Evolutionary conservation across 2,888 invertebrate genomes (phyloP), one percentile per base, ranked within the genome.

Genomic region (Scaptodrosophila latifasciaeformis): DNA sequence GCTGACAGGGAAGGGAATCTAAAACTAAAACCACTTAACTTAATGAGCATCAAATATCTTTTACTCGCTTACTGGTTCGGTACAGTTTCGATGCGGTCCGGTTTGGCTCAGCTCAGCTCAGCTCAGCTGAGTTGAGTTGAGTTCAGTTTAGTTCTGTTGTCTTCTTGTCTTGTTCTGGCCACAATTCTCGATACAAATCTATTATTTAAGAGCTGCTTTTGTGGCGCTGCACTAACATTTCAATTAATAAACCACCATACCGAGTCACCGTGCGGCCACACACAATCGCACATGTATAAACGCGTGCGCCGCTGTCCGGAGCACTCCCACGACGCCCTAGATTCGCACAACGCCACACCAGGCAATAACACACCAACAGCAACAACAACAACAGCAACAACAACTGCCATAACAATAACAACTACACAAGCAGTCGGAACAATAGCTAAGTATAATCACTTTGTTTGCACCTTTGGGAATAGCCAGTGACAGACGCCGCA

Each of bases 31-130:
- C 78, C 83, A 82, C 82, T 82, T 82, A 81, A 82, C 75, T 82
- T 83, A 82, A 83, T 82, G 82, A 82, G 82, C 82, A 82, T 83
- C 82, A 82, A 82, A 83, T 82, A 82, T 82, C 76, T 64, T 54
- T 58, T 57, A 59, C 61, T 66, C 65, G 29, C 43, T n/a, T n/a
- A n/a, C n/a, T n/a, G n/a, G n/a, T n/a, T n/a, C n/a, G n/a, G n/a
- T n/a, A n/a, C n/a, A n/a, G n/a, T n/a, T n/a, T n/a, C n/a, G n/a
- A n/a, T n/a, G n/a, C n/a, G n/a, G n/a, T n/a, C n/a, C n/a, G n/a
- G n/a, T n/a, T n/a, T n/a, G n/a, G n/a, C n/a, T n/a, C n/a, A n/a
- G n/a, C n/a, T n/a, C n/a, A n/a, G n/a, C n/a, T n/a, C n/a, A n/a
- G n/a, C n/a, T n/a, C n/a, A n/a, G n/a, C n/a, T n/a, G n/a, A n/a